These are phyloP conservation scores for Grantiella picta DNA, from an alignment of 2,113 vertebrate genomes.

Conservation along the genomic window DNA sequence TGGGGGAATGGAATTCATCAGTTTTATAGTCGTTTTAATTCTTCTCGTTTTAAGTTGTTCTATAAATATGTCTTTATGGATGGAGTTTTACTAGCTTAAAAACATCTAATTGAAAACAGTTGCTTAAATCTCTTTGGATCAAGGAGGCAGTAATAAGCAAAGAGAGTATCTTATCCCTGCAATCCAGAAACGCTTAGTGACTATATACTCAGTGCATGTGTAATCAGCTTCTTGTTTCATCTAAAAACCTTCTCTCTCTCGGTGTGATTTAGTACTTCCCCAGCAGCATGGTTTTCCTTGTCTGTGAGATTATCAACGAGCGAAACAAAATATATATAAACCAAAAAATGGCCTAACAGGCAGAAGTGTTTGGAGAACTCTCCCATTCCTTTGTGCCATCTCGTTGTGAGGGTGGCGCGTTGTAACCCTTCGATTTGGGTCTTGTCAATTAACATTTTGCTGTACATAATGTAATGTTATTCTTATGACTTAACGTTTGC, in stretches of 20 bases:
- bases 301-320: background rate
- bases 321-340: slow-evolving; percentile 2
- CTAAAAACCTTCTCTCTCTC: slow-evolving; percentile 57
- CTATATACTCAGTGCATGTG: slow-evolving; percentile 49
- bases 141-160: slow-evolving; percentile 72
- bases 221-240: slow-evolving; percentile 67
- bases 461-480: background rate
- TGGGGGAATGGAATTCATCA: slow-evolving; percentile 56
- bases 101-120: slow-evolving; percentile 82
- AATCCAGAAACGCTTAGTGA: slow-evolving; percentile 68
- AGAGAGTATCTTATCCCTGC: slow-evolving; percentile 74
- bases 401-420: background rate
- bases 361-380: background rate
- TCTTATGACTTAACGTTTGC: background rate
- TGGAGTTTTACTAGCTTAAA: slow-evolving; percentile 77
- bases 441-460: background rate
- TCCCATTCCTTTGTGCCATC: background rate
- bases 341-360: background rate
- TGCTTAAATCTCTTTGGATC: slow-evolving; percentile 79
- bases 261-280: slow-evolving; percentile 31
- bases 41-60: slow-evolving; percentile 74
- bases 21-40: slow-evolving; percentile 67
- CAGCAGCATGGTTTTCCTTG: slow-evolving; percentile 8
- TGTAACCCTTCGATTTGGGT: background rate
- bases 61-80: slow-evolving; percentile 77